phyloP scores from a whole-genome alignment of 2,797 vertebrate genomes.

The Acridotheres tristis region DNA sequence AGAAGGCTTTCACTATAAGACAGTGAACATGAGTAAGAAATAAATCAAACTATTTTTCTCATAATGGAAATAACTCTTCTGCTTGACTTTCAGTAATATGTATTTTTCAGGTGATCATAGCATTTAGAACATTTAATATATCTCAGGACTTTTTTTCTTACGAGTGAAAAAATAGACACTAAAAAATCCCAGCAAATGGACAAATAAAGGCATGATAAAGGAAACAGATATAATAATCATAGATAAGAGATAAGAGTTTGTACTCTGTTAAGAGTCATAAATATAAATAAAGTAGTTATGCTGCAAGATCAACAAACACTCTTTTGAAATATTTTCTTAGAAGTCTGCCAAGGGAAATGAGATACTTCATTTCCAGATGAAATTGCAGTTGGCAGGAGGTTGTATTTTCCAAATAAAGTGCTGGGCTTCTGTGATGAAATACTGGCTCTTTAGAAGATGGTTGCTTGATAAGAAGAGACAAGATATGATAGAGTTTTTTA shows the following conservation, averaged over 20 bases:
- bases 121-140: background rate
- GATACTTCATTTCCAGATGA: background rate
- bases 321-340: constrained; percentile 1
- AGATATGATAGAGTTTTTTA: background rate
- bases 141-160: background rate
- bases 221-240: background rate
- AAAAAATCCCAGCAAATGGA: background rate
- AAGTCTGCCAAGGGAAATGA: background rate
- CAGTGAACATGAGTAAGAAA: background rate
- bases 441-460: background rate
- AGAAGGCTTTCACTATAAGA: background rate
- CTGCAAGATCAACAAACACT: background rate
- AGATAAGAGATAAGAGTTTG: background rate
- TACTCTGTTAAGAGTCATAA: background rate
- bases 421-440: background rate
- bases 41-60: background rate
- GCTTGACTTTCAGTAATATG: background rate
- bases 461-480: background rate
- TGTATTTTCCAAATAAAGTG: background rate
- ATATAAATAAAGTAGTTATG: background rate
- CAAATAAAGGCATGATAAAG: background rate
- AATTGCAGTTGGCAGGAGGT: background rate
- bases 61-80: background rate
- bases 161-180: background rate
- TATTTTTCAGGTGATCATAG: background rate